These are phyloP conservation scores for Tragelaphus imberbis DNA, from an alignment of 2,113 vertebrate species.

Conservation along the genomic window DNA sequence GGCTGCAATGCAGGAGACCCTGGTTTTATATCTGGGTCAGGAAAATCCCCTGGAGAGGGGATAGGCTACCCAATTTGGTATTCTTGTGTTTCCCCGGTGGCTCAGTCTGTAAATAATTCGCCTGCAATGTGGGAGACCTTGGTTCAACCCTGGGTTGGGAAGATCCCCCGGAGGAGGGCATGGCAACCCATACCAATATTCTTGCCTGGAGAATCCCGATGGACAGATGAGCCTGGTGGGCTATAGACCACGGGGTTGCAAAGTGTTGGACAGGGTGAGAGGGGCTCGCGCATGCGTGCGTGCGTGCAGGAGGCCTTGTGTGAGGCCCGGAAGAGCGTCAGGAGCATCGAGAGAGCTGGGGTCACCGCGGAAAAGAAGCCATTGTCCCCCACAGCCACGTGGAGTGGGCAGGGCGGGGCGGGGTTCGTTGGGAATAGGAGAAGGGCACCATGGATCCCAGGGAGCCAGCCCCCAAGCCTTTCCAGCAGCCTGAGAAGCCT, in stretches of 20 bases:
- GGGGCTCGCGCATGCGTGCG: neutral
- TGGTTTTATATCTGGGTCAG: neutral
- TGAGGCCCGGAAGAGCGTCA: neutral
- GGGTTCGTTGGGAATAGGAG: neutral
- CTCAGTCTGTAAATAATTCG: neutral
- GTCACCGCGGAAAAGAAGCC: neutral
- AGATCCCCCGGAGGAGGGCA: neutral
- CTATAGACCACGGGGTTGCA: neutral
- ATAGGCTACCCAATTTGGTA: neutral
- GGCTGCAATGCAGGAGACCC: neutral
- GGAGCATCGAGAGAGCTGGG: neutral
- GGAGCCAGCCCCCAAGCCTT: neutral
- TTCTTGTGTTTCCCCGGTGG: neutral
- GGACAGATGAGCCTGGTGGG: neutral
- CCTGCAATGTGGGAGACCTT: neutral
- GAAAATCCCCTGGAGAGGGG: neutral
- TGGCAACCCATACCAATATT: neutral
- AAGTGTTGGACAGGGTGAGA: neutral
- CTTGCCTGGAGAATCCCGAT: neutral
- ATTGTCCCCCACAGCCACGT: neutral
- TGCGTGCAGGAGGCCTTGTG: neutral
- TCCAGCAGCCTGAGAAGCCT: conserved; percentile 42
- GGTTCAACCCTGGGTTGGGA: neutral
- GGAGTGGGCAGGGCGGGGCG: neutral
- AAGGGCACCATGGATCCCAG: conserved; percentile 31